Base-by-base conservation (phyloP, 2,797 vertebrate genomes). In the Nyctibius grandis region DNA sequence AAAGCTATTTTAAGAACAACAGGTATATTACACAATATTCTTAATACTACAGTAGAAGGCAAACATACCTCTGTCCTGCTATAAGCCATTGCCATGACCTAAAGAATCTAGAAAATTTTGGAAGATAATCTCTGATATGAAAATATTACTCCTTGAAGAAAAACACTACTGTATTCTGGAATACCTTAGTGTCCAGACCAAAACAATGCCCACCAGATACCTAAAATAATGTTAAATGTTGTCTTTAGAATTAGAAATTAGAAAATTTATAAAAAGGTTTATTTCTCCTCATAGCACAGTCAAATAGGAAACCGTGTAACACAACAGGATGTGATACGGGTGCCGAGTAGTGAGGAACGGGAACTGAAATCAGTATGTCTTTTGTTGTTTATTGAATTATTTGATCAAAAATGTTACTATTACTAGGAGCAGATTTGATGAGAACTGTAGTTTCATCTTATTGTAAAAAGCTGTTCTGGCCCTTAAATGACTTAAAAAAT, bases 301-400 rank as follows among this genome's bases (percentile, higher is more conserved):
- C 5, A 19, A 65, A 89, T 95, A 80, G 28, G 70, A 95, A 93
- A 70, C 45, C 0, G 1, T 15, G 68, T 73, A 95, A 42, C 36
- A 22, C 45, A 85, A 91, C 95, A 95, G 93, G 91, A 95, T 96
- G 80, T 93, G 89, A 45, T 88, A 91, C 0, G 2, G 26, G 44
- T 94, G 80, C 51, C 80, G 89, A 91, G 29, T n/a, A 82, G 70
- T 82, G 83, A 91, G 80, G 87, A 96, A 95, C 4, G 19, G 91
- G 88, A 97, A 96, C 96, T 36, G 88, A 96, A 93, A 96, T 91
- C 44, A 79, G 5, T 23, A 9, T 50, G 54, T 64, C 64, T 82
- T 76, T 29, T 36, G 40, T 19, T 93, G 79, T 94, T 93, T 88
- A 63, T 91, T 96, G 67, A 91, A 77, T 88, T 80, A 68, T 93